phyloP scores from a whole-genome alignment of 2,888 invertebrate genomes.

The Polymixis lichenea region DNA sequence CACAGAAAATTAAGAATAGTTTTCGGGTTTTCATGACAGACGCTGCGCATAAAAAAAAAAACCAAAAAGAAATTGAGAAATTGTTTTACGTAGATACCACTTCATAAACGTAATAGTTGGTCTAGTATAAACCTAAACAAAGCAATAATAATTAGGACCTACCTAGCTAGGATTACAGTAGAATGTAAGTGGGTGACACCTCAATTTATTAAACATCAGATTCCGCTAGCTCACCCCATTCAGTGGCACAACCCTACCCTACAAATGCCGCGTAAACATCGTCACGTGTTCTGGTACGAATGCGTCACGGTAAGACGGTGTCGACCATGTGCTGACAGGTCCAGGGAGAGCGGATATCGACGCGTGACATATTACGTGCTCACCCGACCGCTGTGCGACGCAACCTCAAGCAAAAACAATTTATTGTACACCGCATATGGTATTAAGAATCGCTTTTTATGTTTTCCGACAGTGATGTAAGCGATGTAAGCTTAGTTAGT shows the following conservation, averaged over 20 bases:
- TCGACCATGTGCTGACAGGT: conserved; percentile 27
- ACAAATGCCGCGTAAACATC: not conserved
- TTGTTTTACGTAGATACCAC: too few relatives aligned
- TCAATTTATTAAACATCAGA: too few relatives aligned
- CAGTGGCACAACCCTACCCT: not conserved
- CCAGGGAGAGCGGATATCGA: conserved; percentile 26
- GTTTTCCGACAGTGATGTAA: conserved; percentile 53
- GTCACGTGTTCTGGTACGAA: conserved; percentile 31
- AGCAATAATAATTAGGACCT: not conserved
- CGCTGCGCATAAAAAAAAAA: not conserved
- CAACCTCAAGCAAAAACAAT: conserved; percentile 34
- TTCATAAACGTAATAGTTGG: not conserved
- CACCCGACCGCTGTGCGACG: not conserved
- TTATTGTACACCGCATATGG: conserved; percentile 23
- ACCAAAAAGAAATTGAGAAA: too few relatives aligned
- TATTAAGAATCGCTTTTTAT: conserved; percentile 44
- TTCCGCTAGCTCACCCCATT: not conserved
- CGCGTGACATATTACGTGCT: conserved; percentile 55
- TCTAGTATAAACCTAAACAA: not conserved
- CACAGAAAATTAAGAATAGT: not conserved
- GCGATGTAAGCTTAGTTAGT: conserved; percentile 7
- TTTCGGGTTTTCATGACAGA: not conserved
- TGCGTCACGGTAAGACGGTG: conserved; percentile 26
- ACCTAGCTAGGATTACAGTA: not conserved
- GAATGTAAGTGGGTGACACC: not conserved